Evolutionary conservation across 2,113 vertebrate species (phyloP), one percentile per base, ranked within the genome.

Genomic region (Collichthys lucidus): DNA sequence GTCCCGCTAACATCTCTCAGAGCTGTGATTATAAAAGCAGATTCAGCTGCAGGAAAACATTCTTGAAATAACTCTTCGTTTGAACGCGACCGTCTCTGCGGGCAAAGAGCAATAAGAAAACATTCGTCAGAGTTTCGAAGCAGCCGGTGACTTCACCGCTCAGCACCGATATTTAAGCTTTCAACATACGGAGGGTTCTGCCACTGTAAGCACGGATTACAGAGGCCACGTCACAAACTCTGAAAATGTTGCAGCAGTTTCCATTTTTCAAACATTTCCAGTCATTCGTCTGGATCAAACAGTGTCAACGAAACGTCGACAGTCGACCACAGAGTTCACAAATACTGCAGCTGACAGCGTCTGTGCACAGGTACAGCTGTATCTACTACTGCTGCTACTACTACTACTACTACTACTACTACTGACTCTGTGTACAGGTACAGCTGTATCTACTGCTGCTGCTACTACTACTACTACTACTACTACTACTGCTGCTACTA

Each of bases 41-140:
- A 93, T 87, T 87, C 66, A 69, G 80, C 75, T 73, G 77, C 77
- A 84, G 89, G 88, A 91, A 89, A 84, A 86, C 35, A 93, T 93
- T 94, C 88, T 89, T 93, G 88, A 92, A 93, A 92, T 92, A 89
- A 86, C 91, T 93, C 77, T 53, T 44, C 82, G 84, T 55, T 75
- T 75, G 71, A 90, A 83, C 84, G 70, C 86, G 70, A 82, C 42
- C 56, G 71, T 84, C 87, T 86, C 87, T 90, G 91, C 76, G 88
- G 89, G 86, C 76, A 68, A 86, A 92, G 79, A 88, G 82, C 70
- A 86, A 88, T 82, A 91, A 94, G 92, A 88, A 91, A 84, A 86
- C 84, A 88, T 84, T 91, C 22, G 81, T 87, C 86, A 85, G 87
- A 67, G 80, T 46, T 56, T 85, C 60, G 63, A 79, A 80, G 75